These are phyloP conservation scores for Drosophila ezoana DNA, from an alignment of 2,888 invertebrate genomes.

Conservation along the genomic window DNA sequence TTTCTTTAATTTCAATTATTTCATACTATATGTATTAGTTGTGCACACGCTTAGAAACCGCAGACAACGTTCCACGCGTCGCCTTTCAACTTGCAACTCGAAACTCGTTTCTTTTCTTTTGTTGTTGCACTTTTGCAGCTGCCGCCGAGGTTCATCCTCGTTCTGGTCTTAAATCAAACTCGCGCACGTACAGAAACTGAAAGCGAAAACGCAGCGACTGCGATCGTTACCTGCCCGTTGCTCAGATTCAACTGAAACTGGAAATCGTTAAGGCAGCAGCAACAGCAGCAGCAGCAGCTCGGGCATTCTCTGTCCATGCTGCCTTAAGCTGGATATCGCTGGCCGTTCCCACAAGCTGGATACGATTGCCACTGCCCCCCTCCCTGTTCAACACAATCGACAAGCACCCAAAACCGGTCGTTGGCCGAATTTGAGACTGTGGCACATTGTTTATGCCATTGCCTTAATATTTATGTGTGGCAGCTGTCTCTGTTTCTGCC, in stretches of 20 bases:
- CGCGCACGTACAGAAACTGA: constrained; percentile 44
- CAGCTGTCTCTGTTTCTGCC: constrained; percentile 43
- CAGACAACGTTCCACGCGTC: constrained; percentile 28
- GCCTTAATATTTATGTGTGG: constrained; percentile 62
- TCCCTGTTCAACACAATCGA: constrained; percentile 1
- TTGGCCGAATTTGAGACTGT: constrained; percentile 73
- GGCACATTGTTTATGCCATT: constrained; percentile 69
- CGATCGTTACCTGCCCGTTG: constrained; percentile 71
- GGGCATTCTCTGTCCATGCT: constrained; percentile 33
- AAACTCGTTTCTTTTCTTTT: constrained; percentile 59
- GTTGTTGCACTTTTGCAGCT: constrained; percentile 76
- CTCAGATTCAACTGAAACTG: constrained; percentile 81
- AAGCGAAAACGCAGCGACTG: constrained; percentile 56
- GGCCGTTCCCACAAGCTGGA: constrained; percentile 73
- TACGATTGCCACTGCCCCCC: constrained; percentile 10
- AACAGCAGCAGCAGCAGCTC: constrained; percentile 15
- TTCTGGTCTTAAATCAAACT: constrained; percentile 65
- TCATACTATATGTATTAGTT: constrained; percentile 15
- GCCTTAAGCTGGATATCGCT: constrained; percentile 63
- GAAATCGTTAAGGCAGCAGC: constrained; percentile 62
- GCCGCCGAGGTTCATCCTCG: constrained; percentile 62
- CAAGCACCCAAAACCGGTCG: constrained; percentile 62
- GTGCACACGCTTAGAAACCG: constrained; percentile 27
- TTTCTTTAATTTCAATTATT: constrained; percentile 30
- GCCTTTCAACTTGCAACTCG: constrained; percentile 58